These are phyloP conservation scores for Entomyzon cyanotis DNA, from an alignment of 2,113 vertebrate genomes.

Conservation along the genomic window DNA sequence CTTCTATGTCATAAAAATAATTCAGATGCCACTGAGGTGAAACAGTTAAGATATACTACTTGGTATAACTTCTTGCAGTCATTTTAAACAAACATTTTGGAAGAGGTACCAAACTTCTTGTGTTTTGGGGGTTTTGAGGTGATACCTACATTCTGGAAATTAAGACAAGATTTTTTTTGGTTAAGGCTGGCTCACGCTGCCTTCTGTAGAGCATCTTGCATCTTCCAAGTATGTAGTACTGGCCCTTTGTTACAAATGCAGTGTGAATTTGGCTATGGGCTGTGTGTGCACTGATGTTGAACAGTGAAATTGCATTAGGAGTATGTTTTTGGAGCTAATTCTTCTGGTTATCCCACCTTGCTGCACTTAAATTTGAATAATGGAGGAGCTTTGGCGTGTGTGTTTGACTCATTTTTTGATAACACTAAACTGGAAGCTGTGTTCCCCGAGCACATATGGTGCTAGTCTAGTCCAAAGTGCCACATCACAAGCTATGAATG, in stretches of 20 bases:
- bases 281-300: neutral
- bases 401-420: neutral
- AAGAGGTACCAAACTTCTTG: neutral
- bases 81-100: neutral
- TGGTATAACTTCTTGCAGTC: neutral
- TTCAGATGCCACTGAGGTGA: neutral
- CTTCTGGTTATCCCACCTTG: neutral
- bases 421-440: neutral
- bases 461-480: neutral
- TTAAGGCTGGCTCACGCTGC: rapidly evolving
- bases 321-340: neutral
- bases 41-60: neutral
- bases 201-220: neutral
- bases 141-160: neutral
- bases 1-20: neutral
- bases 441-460: neutral
- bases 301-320: neutral
- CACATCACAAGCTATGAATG: neutral
- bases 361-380: neutral
- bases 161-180: neutral
- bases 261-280: neutral
- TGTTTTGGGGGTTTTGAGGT: neutral
- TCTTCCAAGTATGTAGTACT: neutral
- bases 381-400: neutral
- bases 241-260: neutral